A percentile compares a stretch with the other conserved stretches of the same genome.
Conservation (phyloP, 2,113 vertebrate species). For the Furnarius figulus region DNA sequence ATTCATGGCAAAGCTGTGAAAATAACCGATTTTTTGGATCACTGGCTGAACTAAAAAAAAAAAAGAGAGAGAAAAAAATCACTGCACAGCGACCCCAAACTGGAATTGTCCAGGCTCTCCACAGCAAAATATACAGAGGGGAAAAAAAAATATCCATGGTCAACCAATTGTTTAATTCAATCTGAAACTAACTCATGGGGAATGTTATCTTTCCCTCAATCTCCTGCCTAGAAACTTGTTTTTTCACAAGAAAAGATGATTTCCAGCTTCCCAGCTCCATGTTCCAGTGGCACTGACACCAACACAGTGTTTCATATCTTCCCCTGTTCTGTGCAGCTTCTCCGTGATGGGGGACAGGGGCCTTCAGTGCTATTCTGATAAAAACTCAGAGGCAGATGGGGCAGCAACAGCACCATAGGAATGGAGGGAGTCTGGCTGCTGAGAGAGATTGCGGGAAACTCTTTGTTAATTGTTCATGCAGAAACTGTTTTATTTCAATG, state of each 20-base stretch:
- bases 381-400: not conserved
- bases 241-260: not conserved
- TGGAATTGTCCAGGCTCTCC: not conserved
- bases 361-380: not conserved
- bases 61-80: not conserved
- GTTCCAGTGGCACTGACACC: not conserved
- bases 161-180: constrained; percentile 38
- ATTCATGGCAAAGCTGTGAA: constrained; percentile 1
- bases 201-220: not conserved
- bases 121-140: not conserved
- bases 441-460: not conserved
- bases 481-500: constrained; percentile 33
- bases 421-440: not conserved
- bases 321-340: not conserved
- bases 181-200: constrained; percentile 8
- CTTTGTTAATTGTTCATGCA: constrained; percentile 10
- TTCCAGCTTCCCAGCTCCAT: constrained; percentile 21
- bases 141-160: not conserved
- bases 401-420: not conserved
- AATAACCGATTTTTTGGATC: not conserved
- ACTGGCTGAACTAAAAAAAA: not conserved
- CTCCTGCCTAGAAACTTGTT: not conserved
- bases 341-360: not conserved
- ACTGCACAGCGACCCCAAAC: not conserved
- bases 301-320: not conserved